These are phyloP conservation scores for Tiliacea citrago DNA, from an alignment of 2,888 invertebrate species.

Conservation along the genomic window DNA sequence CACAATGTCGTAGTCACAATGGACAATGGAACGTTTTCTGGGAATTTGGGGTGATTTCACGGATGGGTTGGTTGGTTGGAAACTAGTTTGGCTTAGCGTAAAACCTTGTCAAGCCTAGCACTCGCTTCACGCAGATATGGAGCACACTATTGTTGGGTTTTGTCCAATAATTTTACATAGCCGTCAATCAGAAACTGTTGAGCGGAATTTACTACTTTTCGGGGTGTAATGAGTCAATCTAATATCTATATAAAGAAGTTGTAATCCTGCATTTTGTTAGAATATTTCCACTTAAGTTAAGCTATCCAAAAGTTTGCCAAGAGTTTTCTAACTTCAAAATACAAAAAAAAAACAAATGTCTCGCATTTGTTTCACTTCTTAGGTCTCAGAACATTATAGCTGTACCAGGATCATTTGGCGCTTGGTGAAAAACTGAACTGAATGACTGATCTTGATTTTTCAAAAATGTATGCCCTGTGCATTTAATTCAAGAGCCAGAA, in stretches of 20 bases:
- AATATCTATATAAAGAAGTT: neutral
- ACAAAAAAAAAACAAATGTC: neutral
- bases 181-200: neutral
- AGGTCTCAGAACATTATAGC: neutral
- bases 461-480: too few relatives aligned
- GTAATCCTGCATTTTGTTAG: neutral
- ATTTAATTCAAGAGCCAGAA: too few relatives aligned
- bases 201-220: neutral
- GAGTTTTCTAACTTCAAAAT: too few relatives aligned
- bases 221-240: neutral
- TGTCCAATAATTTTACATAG: neutral
- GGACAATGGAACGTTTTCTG: conserved; percentile 12
- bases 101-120: neutral
- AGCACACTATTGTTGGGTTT: neutral
- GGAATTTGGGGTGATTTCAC: neutral
- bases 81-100: neutral
- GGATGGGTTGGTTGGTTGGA: neutral
- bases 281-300: neutral
- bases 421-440: too few relatives aligned
- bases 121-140: neutral
- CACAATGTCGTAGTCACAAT: conserved; percentile 19
- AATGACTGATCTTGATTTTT: too few relatives aligned
- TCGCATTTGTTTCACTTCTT: neutral
- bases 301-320: neutral
- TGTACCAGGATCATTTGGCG: too few relatives aligned